Conservation (phyloP, 2,797 vertebrate genomes). For the Eremophila alpestris region DNA sequence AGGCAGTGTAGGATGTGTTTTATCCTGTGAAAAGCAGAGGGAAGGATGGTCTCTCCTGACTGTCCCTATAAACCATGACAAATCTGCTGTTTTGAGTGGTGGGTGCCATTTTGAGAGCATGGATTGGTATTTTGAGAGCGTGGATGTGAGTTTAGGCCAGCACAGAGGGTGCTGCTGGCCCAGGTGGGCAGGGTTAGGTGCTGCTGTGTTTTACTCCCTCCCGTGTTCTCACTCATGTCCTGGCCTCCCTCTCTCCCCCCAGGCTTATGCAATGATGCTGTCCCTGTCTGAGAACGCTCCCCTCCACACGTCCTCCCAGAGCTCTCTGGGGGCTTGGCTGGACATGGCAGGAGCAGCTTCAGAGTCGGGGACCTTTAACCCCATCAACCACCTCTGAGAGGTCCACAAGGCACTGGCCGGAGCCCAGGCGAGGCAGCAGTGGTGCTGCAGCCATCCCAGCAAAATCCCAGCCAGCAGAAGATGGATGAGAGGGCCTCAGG, state of each 20-base stretch:
- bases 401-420: constrained; percentile 43
- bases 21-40: accelerated
- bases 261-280: constrained; percentile 99
- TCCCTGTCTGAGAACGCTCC: constrained; percentile 96
- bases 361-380: constrained; percentile 92
- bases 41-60: accelerated
- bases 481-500: constrained; percentile 50
- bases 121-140: too few relatives aligned
- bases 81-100: accelerated
- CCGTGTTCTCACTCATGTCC: background rate
- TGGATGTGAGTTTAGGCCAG: accelerated
- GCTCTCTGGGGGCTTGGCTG: constrained; percentile 97
- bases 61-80: background rate
- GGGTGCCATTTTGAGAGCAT: background rate
- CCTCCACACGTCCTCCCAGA: constrained; percentile 93
- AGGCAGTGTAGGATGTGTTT: background rate
- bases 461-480: constrained; percentile 45
- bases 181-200: accelerated
- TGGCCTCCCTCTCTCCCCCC: background rate
- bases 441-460: constrained; percentile 41
- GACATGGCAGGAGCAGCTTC: constrained; percentile 91
- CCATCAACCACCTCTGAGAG: constrained; percentile 94
- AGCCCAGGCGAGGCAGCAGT: constrained; percentile 26
- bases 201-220: background rate
- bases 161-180: background rate